Conservation (phyloP, 2,888 invertebrate species). For the Athetis lepigone region DNA sequence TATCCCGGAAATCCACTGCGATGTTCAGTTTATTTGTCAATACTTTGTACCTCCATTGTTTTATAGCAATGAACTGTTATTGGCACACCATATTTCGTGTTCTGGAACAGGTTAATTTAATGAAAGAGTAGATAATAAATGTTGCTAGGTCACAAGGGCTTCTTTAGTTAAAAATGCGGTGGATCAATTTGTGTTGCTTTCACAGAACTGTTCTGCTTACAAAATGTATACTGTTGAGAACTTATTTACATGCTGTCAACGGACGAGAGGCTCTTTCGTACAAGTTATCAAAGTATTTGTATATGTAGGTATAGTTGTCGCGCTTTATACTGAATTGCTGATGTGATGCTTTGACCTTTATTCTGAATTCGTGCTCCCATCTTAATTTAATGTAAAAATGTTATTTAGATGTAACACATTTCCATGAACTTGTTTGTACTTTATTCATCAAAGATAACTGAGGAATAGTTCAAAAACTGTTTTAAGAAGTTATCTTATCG, state of each 20-base stretch:
- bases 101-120: conserved; percentile 11
- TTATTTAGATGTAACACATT: conserved; percentile 27
- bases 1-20: conserved; percentile 59
- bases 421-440: neutral
- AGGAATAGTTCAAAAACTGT: neutral
- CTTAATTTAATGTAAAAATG: conserved; percentile 36
- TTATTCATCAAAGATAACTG: conserved; percentile 12
- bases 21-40: conserved; percentile 59
- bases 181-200: conserved; percentile 13
- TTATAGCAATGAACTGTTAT: conserved; percentile 29
- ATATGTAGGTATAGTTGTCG: conserved; percentile 39
- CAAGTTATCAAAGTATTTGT: conserved; percentile 58
- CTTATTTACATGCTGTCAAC: conserved; percentile 58
- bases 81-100: conserved; percentile 25
- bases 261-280: conserved; percentile 45
- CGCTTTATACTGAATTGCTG: conserved; percentile 56
- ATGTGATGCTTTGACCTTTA: conserved; percentile 60
- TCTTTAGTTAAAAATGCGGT: conserved; percentile 5
- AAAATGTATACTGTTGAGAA: conserved; percentile 44
- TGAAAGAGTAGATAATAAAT: neutral
- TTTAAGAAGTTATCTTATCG: neutral
- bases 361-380: conserved; percentile 47
- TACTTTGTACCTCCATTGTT: conserved; percentile 53
- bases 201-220: conserved; percentile 34
- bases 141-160: neutral